Evolutionary conservation across 2,888 invertebrate genomes (phyloP), one percentile per base, ranked within the genome.

Genomic region (Cerastis leucographa): DNA sequence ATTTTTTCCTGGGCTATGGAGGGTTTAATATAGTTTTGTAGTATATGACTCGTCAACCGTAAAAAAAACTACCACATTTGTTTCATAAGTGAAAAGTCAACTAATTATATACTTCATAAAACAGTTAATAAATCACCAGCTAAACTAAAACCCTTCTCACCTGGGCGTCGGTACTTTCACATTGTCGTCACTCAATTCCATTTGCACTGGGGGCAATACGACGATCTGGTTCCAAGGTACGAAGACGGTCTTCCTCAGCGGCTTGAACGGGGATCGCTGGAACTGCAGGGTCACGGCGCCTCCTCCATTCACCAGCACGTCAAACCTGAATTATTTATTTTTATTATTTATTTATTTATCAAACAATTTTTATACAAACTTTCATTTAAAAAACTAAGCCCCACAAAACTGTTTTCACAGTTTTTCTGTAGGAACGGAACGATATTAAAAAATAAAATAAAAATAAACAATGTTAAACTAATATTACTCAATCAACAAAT

Each of bases 171-270:
- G 95, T 71, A 96, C 96, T 93, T 95, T 96, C 80, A 97, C 97
- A 84, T 95, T 97, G 85, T 98, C 98, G 89, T 98, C 98, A 91
- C 97, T 98, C 66, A 98, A 97, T 93, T 98, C 98, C 98, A 99
- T 98, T 91, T 98, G 98, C 61, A 99, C 98, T 19, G 99, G 98
- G 12, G 99, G 98, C 87, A 99, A 96, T 61, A 99, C 99, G 70
- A 99, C 99, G 90, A 99, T 99, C 90, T 99, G 99, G 97, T 99
- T 99, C 99, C 99, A 99, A 35, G 99, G 99, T 81, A 99, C 99
- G 95, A 99, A 99, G 80, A 99, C 98, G 6, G 99, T 99, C 92
- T 98, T 97, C 83, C 98, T 98, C 78, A 98, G 97, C 0, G 99
- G 98, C 93, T 98, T 98, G 97, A 99, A 99, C 44, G 99, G 99